phyloP scores from a whole-genome alignment of 2,888 invertebrate species.

The Nycteola revayana region DNA sequence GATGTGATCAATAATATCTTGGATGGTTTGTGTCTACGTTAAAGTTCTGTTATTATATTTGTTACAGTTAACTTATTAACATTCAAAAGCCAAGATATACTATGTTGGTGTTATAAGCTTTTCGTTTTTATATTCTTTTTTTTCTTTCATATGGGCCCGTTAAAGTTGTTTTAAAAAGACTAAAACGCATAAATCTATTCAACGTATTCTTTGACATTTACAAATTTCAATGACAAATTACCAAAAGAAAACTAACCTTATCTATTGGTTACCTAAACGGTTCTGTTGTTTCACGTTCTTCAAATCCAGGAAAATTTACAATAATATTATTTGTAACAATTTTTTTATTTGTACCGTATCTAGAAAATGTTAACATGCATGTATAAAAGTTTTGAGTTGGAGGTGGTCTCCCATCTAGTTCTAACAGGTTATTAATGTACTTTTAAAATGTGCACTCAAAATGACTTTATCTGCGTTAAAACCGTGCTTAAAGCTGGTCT shows the following conservation, averaged over 20 bases:
- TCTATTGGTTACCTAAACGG: no score
- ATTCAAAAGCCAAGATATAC: background rate
- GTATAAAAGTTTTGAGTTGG: slow-evolving; percentile 51
- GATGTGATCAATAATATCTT: background rate
- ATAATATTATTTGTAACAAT: no score
- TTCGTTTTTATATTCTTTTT: background rate
- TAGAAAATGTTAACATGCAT: slow-evolving; percentile 26
- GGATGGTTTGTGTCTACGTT: background rate
- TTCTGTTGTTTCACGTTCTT: no score
- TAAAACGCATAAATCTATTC: no score
- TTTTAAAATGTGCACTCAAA: slow-evolving; percentile 71
- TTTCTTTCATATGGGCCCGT: no score
- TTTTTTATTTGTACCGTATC: slow-evolving; percentile 15
- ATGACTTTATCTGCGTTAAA: slow-evolving; percentile 67
- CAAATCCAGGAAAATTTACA: no score
- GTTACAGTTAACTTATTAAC: no score
- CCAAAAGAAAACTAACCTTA: no score
- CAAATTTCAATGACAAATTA: no score
- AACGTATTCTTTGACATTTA: no score
- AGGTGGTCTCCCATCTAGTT: slow-evolving; percentile 47
- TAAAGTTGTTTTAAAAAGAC: no score
- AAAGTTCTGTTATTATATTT: no score
- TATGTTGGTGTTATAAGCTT: background rate
- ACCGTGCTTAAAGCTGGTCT: slow-evolving; percentile 60
- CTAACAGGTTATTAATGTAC: slow-evolving; percentile 70